Percentiles rank a stretch among this genome's conserved stretches.
These are phyloP conservation scores for Pollenia griseotomentosa DNA, from an alignment of 2,888 invertebrate species.

Conservation along the genomic window DNA sequence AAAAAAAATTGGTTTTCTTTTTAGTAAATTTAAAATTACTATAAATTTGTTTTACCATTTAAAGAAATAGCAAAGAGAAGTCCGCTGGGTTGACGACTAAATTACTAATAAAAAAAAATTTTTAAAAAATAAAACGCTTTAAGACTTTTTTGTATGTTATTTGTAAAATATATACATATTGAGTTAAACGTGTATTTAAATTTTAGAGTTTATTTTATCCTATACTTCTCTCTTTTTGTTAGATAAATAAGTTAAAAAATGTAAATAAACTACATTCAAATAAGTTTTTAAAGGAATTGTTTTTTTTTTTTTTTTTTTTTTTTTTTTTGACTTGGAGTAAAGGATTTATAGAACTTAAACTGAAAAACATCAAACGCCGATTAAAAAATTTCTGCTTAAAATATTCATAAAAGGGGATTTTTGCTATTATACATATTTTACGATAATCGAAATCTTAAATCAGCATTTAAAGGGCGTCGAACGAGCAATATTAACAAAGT, in stretches of 20 bases:
- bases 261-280: slow-evolving; percentile 61
- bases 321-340: not conserved
- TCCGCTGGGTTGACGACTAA: not conserved
- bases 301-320: not conserved
- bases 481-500: too few relatives aligned
- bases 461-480: too few relatives aligned
- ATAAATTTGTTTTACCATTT: not conserved
- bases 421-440: too few relatives aligned
- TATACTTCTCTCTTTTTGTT: slow-evolving; percentile 23
- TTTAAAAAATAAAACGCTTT: slow-evolving; percentile 23
- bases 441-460: too few relatives aligned
- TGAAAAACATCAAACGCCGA: too few relatives aligned
- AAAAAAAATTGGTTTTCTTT: slow-evolving; percentile 9
- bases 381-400: too few relatives aligned
- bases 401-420: too few relatives aligned
- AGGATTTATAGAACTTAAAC: too few relatives aligned
- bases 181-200: slow-evolving; percentile 37
- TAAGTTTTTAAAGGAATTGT: slow-evolving; percentile 40
- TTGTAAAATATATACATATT: slow-evolving; percentile 50
- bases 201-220: slow-evolving; percentile 25
- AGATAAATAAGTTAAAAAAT: slow-evolving; percentile 42
- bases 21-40: slow-evolving; percentile 20
- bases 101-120: not conserved
- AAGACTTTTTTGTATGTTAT: slow-evolving; percentile 63
- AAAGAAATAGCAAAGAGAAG: not conserved